These are phyloP conservation scores for Biston betularia DNA, from an alignment of 2,888 invertebrate genomes.

Conservation along the genomic window DNA sequence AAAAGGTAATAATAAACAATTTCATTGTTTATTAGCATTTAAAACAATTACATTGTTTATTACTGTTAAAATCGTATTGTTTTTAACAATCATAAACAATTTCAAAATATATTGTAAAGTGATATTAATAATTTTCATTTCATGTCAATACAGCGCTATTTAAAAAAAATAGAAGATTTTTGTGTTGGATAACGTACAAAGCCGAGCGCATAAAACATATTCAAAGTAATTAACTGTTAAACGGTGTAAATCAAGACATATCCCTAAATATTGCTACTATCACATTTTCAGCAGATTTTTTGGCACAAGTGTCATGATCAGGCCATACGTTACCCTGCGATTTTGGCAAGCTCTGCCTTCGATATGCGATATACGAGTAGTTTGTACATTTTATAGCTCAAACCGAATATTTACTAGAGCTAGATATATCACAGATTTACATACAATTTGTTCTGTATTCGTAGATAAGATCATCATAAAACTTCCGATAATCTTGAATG, in stretches of 20 bases:
- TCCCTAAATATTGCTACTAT: constrained; percentile 23
- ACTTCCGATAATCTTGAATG: neutral
- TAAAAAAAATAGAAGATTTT: too few species aligned
- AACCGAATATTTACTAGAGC: constrained; percentile 34
- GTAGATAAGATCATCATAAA: constrained; percentile 14
- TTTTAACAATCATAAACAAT: too few species aligned
- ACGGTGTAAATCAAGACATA: constrained; percentile 4
- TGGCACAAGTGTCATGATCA: constrained; percentile 41
- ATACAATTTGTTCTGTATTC: constrained; percentile 20
- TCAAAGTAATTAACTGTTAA: neutral
- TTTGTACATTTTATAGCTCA: constrained; percentile 38
- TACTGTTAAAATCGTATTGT: too few species aligned
- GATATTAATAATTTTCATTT: too few species aligned
- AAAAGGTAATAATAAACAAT: too few species aligned
- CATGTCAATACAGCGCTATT: too few species aligned
- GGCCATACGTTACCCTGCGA: constrained; percentile 36
- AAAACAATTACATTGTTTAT: too few species aligned
- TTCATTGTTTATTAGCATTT: too few species aligned
- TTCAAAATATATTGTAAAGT: too few species aligned
- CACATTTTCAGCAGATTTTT: constrained; percentile 37
- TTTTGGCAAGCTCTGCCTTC: constrained; percentile 43
- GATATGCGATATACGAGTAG: constrained; percentile 27
- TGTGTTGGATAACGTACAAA: too few species aligned
- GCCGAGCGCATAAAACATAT: too few species aligned
- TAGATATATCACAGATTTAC: constrained; percentile 21